Evolutionary conservation across 2,888 invertebrate species (phyloP).

Genomic region (Apotomis betuletana): DNA sequence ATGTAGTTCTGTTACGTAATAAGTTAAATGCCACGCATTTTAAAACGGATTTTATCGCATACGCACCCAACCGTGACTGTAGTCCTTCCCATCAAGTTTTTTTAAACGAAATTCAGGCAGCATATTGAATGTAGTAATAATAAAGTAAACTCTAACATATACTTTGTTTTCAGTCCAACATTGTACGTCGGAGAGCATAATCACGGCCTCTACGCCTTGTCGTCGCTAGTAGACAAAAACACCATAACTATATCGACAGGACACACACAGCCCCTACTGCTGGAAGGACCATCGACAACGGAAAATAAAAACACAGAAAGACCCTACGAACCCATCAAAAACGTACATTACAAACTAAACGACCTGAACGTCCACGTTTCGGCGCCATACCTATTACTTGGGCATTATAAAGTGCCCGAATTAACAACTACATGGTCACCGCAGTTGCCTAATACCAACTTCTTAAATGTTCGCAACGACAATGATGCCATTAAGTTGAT

Average conservation of each 20-base stretch:
- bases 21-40: conserved; percentile 14
- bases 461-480: conserved; percentile 60
- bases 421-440: conserved; percentile 79
- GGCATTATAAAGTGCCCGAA: conserved; percentile 89
- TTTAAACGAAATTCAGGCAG: neutral
- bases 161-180: conserved; percentile 87
- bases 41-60: neutral
- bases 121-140: neutral
- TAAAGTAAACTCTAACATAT: neutral
- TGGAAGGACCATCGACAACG: conserved; percentile 87
- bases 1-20: neutral
- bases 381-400: conserved; percentile 80
- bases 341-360: conserved; percentile 75
- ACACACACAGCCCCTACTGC: conserved; percentile 86
- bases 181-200: conserved; percentile 94
- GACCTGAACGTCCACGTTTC: conserved; percentile 73
- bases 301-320: conserved; percentile 60
- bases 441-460: conserved; percentile 66
- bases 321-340: conserved; percentile 77
- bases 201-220: conserved; percentile 95
- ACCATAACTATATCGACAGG: conserved; percentile 91
- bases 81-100: neutral
- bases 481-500: conserved; percentile 65
- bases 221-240: conserved; percentile 95
- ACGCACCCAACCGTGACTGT: neutral